Percentiles rank a stretch among this genome's conserved stretches.
Conservation (phyloP, 2,888 invertebrate species). For the Polyommatus iphigenia region DNA sequence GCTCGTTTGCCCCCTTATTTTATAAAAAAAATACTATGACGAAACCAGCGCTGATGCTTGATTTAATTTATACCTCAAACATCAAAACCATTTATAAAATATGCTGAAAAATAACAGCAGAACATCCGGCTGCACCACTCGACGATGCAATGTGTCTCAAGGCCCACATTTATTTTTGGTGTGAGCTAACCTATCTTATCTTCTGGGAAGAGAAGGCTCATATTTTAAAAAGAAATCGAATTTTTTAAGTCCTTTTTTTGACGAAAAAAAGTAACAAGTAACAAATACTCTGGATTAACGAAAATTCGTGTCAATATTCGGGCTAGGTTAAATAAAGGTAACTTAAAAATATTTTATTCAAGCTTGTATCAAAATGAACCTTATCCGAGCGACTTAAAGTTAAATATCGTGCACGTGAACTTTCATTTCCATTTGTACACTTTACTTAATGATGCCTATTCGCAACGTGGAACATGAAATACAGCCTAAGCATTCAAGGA, state of each 20-base stretch:
- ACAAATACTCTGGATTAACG: neutral
- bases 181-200: too few relatives aligned
- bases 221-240: neutral
- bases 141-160: too few relatives aligned
- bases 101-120: too few relatives aligned
- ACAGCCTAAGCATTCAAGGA: slow-evolving; percentile 21
- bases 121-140: too few relatives aligned
- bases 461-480: slow-evolving; percentile 10
- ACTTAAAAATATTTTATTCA: neutral
- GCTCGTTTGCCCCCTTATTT: too few relatives aligned
- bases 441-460: slow-evolving; percentile 29
- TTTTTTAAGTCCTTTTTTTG: neutral
- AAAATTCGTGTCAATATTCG: neutral
- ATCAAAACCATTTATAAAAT: too few relatives aligned
- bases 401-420: neutral
- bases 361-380: neutral
- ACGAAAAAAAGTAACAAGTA: neutral
- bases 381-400: neutral
- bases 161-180: too few relatives aligned
- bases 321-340: neutral
- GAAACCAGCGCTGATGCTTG: too few relatives aligned
- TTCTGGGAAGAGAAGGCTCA: too few relatives aligned
- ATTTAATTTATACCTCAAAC: too few relatives aligned
- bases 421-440: slow-evolving; percentile 9
- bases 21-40: too few relatives aligned